Base-by-base conservation (phyloP, 2,113 vertebrate genomes). In the Cephalopholis sonnerati region DNA sequence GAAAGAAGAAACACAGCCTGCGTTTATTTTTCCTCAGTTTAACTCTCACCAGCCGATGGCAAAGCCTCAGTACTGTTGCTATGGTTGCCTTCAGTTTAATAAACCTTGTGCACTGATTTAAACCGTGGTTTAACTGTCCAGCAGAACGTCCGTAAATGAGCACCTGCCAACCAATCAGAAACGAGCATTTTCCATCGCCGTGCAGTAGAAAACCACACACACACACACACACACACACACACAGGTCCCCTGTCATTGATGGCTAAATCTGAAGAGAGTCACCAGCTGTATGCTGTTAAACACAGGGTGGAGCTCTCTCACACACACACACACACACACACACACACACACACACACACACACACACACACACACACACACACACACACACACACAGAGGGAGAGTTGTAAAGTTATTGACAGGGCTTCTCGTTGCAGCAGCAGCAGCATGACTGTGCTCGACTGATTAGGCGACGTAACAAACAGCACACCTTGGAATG, bases 191-290 rank as follows among this genome's bases (percentile, higher is more conserved):
- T 8, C 8, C 36, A 27, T 3, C 7, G 32, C 36, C 7, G 0
- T 17, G 8, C 2, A 44, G 53, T 0, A 41, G 22, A 36, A 81
- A 82, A 62, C 82, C 79, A 67, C 84, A 78, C 41, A 44, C 41
- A n/a, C n/a, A n/a, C 41, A 44, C 41, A 44, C 41, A 44, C 3
- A 13, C 79, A 67, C 84, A 78, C 63, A 7, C n/a, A 11, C 17
- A 48, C 12, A 69, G 13, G 36, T 61, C 22, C 63, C 50, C 81
- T 65, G 62, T 88, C 39, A 90, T 88, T 82, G 69, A 86, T 76
- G 77, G 51, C 39, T 57, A 77, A 70, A 82, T 80, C 18, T 77
- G 75, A 55, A 2, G 7, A 29, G 62, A 64, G 22, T 13, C 41
- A 29, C 44, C 85, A 67, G 50, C 17, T 25, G 74, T 63, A 67